These are phyloP conservation scores for Salticus scenicus DNA, from an alignment of 2,888 invertebrate genomes.

Conservation along the genomic window DNA sequence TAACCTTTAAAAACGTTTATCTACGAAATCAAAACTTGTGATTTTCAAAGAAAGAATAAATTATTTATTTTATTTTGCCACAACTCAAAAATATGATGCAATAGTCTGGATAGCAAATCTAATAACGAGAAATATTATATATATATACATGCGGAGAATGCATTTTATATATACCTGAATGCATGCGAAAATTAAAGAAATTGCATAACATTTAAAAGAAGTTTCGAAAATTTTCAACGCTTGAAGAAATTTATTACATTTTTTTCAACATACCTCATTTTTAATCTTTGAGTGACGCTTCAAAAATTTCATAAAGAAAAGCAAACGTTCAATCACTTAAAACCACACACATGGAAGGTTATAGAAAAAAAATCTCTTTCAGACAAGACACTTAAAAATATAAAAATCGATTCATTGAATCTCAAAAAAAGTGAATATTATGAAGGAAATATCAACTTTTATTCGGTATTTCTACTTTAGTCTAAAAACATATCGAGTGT, in stretches of 20 bases:
- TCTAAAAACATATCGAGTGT: not conserved
- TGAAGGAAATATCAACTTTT: not conserved
- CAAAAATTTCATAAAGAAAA: not conserved
- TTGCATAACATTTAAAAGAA: too few relatives aligned
- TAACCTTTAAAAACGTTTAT: too few relatives aligned
- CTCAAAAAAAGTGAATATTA: not conserved
- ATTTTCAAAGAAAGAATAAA: too few relatives aligned
- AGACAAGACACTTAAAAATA: conserved; percentile 9
- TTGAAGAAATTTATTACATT: not conserved
- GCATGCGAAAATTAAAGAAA: too few relatives aligned
- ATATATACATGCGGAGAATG: too few relatives aligned
- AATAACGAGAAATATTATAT: too few relatives aligned
- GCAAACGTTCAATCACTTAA: not conserved
- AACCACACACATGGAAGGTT: not conserved
- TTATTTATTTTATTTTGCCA: too few relatives aligned
- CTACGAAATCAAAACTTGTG: too few relatives aligned
- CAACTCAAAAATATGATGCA: too few relatives aligned
- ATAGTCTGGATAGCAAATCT: too few relatives aligned
- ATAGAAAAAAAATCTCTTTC: not conserved
- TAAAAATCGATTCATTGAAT: conserved; percentile 1
- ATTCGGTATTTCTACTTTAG: not conserved
- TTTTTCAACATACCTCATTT: not conserved
- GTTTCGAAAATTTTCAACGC: not conserved
- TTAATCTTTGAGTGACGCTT: not conserved
- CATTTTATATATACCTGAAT: too few relatives aligned